phyloP scores from a whole-genome alignment of 2,797 vertebrate genomes.

The Zalophus californianus region DNA sequence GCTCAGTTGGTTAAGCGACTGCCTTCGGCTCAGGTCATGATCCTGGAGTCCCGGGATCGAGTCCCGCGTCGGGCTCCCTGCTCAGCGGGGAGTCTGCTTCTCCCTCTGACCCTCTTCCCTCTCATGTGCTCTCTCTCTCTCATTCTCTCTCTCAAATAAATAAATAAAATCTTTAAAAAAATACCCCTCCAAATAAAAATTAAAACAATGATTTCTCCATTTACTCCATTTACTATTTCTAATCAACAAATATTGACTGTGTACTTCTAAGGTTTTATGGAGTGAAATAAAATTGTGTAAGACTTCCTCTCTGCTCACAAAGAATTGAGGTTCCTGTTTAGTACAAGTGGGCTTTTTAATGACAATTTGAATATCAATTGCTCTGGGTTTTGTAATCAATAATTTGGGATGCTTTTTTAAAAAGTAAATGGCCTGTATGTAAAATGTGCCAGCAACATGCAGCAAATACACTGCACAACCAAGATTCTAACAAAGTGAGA shows the following conservation, averaged over 20 bases:
- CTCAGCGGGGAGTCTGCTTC: too few species aligned
- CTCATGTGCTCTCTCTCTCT: too few species aligned
- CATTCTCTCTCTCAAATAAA: too few species aligned
- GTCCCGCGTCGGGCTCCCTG: too few species aligned
- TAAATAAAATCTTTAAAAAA: not conserved
- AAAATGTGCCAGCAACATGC: not conserved
- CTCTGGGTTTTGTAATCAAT: not conserved
- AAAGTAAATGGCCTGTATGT: not conserved
- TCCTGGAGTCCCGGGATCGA: too few species aligned
- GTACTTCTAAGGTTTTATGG: not conserved
- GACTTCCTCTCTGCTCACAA: not conserved
- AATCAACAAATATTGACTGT: not conserved
- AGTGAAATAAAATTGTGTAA: not conserved
- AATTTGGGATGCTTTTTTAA: not conserved
- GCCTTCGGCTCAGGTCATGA: too few species aligned
- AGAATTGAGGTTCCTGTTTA: not conserved
- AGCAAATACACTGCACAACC: not conserved
- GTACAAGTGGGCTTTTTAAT: not conserved
- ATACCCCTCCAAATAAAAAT: not conserved
- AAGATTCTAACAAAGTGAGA: not conserved
- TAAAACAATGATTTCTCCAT: not conserved
- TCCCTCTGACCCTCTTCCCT: too few species aligned
- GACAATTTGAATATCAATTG: slow-evolving; percentile 13
- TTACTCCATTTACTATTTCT: not conserved
- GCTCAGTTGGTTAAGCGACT: too few species aligned